phyloP scores from a whole-genome alignment of 2,888 invertebrate genomes.

The Argyresthia goedartella region DNA sequence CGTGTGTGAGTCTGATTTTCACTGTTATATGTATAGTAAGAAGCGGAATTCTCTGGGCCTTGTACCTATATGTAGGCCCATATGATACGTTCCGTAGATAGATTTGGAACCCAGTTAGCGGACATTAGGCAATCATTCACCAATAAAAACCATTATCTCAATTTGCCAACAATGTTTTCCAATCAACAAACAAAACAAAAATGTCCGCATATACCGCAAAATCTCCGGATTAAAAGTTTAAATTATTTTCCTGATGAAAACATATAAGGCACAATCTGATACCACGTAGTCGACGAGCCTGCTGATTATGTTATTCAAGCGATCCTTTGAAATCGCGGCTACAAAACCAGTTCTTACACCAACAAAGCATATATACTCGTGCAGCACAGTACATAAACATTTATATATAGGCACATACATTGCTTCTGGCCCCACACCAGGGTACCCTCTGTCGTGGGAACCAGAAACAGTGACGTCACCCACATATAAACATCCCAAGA shows the following conservation, averaged over 20 bases:
- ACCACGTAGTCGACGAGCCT: conserved; percentile 24
- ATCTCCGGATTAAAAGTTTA: conserved; percentile 33
- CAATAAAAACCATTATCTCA: background rate
- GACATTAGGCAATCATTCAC: background rate
- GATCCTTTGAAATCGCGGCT: too few species aligned
- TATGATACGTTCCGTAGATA: background rate
- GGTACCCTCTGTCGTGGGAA: too few species aligned
- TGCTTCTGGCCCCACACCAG: too few species aligned
- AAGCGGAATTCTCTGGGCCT: too few species aligned
- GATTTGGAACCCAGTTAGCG: background rate
- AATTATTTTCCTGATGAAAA: conserved; percentile 26
- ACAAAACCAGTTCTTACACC: too few species aligned
- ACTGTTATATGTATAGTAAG: too few species aligned
- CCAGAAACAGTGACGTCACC: too few species aligned
- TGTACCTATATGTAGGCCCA: background rate
- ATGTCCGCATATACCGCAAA: background rate
- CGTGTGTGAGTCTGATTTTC: background rate
- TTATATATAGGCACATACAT: too few species aligned
- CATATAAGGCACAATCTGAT: conserved; percentile 32
- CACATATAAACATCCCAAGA: too few species aligned
- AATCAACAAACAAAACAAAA: background rate
- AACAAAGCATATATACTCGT: too few species aligned
- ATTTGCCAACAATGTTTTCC: background rate
- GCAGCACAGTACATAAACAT: too few species aligned
- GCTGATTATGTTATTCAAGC: too few species aligned